phyloP scores from a whole-genome alignment of 2,888 invertebrate species.

The Drosophila basisetae region DNA sequence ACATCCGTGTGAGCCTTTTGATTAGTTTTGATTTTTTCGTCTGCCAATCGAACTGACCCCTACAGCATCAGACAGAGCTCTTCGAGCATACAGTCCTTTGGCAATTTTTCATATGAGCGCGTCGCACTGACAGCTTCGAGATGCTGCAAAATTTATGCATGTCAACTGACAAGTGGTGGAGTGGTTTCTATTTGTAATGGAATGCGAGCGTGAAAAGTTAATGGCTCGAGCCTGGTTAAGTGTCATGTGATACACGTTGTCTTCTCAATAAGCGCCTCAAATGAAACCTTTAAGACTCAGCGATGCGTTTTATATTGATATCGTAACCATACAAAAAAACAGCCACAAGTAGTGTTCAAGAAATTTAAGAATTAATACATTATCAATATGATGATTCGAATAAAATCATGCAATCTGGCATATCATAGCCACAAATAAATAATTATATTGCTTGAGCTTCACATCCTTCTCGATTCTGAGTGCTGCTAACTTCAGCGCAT shows the following conservation, averaged over 20 bases:
- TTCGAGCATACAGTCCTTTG: conserved; percentile 38
- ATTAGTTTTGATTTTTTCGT: conserved; percentile 71
- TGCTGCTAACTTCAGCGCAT: not conserved
- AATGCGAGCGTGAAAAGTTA: conserved; percentile 55
- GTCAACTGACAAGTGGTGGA: conserved; percentile 64
- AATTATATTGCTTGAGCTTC: not conserved
- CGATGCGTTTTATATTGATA: conserved; percentile 5
- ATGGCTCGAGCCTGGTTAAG: conserved; percentile 72
- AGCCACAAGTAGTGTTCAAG: not conserved
- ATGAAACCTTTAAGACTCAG: conserved; percentile 24
- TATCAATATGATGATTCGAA: not conserved
- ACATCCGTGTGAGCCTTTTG: conserved; percentile 57
- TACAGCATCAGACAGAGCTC: conserved; percentile 11
- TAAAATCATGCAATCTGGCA: not conserved
- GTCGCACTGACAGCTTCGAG: conserved; percentile 47
- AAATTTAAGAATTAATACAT: not conserved
- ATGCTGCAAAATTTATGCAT: conserved; percentile 68
- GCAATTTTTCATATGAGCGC: conserved; percentile 68
- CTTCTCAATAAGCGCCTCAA: conserved; percentile 58
- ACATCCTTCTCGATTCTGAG: not conserved
- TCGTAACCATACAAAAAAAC: not conserved
- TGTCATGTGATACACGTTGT: conserved; percentile 48
- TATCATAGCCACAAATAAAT: not conserved
- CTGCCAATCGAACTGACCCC: conserved; percentile 48
- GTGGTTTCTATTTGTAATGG: not conserved